These are phyloP conservation scores for Drosophila quadrilineata DNA, from an alignment of 1,140 invertebrate genomes.

Conservation along the genomic window DNA sequence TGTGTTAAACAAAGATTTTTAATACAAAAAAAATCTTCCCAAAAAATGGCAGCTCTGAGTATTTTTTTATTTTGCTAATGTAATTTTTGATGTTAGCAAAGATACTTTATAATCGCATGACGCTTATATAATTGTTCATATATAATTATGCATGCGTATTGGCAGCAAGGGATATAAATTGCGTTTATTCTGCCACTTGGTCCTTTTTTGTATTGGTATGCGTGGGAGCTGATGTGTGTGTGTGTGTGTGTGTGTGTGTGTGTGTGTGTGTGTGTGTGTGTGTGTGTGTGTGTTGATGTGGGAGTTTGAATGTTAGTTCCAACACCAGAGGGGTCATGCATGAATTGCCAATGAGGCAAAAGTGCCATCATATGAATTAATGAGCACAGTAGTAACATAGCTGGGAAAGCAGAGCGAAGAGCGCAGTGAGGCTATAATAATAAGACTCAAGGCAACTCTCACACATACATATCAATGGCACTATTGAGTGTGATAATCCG, in stretches of 20 bases:
- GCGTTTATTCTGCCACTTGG: slow-evolving; percentile 61
- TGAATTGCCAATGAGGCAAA: slow-evolving; percentile 65
- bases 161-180: slow-evolving; percentile 16
- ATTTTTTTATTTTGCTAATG: too few species aligned
- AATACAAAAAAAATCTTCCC: too few species aligned
- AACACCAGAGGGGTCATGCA: slow-evolving; percentile 16
- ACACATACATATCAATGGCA: slow-evolving; percentile 24
- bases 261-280: not conserved
- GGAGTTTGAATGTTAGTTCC: too few species aligned
- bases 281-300: not conserved
- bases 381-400: slow-evolving; percentile 53
- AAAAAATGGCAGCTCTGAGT: too few species aligned
- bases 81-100: not conserved
- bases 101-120: slow-evolving; percentile 1
- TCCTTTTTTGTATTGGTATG: slow-evolving; percentile 19
- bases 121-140: slow-evolving; percentile 22
- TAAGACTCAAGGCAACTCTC: not conserved
- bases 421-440: slow-evolving; percentile 40
- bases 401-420: too few species aligned
- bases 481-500: slow-evolving; percentile 67
- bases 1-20: too few species aligned
- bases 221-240: not conserved
- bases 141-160: slow-evolving; percentile 72
- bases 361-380: slow-evolving; percentile 74
- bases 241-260: not conserved